Conservation (phyloP, 2,888 invertebrate species). For the Acleris emargana region DNA sequence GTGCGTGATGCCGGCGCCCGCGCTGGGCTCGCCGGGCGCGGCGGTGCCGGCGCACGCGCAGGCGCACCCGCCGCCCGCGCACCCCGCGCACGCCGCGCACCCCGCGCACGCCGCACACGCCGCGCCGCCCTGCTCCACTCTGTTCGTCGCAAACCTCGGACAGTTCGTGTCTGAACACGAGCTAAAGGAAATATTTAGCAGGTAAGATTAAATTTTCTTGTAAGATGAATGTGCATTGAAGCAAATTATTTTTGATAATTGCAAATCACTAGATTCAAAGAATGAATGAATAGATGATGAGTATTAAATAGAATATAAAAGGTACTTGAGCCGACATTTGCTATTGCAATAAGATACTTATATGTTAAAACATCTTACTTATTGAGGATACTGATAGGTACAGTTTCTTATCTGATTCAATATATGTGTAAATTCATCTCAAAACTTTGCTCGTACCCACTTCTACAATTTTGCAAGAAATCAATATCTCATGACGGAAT, state of each 20-base stretch:
- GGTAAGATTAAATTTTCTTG: conserved; percentile 84
- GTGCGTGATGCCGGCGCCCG: conserved; percentile 96
- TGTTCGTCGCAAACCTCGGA: conserved; percentile 99
- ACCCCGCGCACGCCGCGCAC: conserved; percentile 88
- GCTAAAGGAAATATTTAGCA: conserved; percentile 98
- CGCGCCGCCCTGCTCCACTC: conserved; percentile 97
- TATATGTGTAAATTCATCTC: no score
- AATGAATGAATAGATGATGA: no score
- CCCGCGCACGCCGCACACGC: conserved; percentile 80
- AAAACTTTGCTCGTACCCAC: no score
- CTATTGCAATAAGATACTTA: no score
- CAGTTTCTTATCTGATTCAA: no score
- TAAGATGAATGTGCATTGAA: conserved; percentile 18
- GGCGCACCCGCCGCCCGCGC: conserved; percentile 84
- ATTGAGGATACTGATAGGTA: no score
- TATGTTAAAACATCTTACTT: no score
- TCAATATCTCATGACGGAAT: not conserved
- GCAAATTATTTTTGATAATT: not conserved
- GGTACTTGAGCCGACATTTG: no score
- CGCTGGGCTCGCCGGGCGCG: conserved; percentile 95
- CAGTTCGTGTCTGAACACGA: conserved; percentile 99
- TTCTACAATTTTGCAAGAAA: no score
- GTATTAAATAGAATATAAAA: no score
- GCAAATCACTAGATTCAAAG: not conserved
- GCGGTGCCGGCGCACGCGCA: conserved; percentile 84